Evolutionary conservation across 2,113 vertebrate species (phyloP).

Genomic region (Grammomys dolichurus): DNA sequence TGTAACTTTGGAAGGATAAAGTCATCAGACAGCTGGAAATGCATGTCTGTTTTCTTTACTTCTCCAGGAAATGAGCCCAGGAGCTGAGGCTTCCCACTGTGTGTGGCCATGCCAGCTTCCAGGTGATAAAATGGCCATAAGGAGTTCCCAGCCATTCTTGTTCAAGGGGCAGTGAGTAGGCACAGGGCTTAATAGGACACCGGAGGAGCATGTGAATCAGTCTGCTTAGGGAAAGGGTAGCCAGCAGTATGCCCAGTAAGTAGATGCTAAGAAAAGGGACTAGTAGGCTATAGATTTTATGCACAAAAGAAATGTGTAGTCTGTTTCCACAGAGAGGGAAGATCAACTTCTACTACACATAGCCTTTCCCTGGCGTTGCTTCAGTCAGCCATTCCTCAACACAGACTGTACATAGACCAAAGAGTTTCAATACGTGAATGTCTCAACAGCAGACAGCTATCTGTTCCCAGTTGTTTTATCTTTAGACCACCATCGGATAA

Average conservation of each 20-base stretch:
- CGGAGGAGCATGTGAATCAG: background rate
- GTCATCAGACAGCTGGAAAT: background rate
- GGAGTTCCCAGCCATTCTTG: background rate
- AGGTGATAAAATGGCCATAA: background rate
- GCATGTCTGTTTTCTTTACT: background rate
- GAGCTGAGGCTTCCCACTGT: background rate
- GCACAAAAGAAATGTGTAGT: background rate
- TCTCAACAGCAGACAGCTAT: background rate
- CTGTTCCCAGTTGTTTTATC: background rate
- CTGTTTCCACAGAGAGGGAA: background rate
- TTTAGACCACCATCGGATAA: conserved; percentile 16
- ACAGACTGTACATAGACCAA: background rate
- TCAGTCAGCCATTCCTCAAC: background rate
- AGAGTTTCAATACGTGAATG: background rate
- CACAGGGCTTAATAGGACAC: background rate
- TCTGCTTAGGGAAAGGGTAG: background rate
- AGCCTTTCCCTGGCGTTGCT: background rate
- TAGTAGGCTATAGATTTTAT: background rate
- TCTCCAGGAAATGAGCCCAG: background rate
- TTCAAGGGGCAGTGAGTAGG: background rate
- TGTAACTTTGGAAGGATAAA: background rate
- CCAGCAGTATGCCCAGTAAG: background rate
- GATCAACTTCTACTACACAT: background rate
- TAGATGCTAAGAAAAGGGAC: background rate
- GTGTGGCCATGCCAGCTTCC: background rate